Evolutionary conservation across 2,797 vertebrate genomes (phyloP).

Genomic region (Onychomys leucogaster): DNA sequence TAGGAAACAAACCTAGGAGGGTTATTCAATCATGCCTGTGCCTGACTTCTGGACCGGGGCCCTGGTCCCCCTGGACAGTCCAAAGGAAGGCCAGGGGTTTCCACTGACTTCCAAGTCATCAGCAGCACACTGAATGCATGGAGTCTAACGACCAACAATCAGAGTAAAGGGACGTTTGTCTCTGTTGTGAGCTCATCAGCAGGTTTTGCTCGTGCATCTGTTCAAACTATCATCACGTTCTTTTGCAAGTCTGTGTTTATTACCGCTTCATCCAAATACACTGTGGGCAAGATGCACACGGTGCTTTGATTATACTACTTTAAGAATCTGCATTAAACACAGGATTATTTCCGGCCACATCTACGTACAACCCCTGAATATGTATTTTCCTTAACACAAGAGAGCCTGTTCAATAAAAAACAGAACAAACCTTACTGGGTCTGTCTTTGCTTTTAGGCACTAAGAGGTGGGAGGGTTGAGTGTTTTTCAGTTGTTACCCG

Average conservation of each 20-base stretch:
- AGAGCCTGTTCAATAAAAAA: constrained; percentile 77
- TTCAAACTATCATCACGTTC: constrained; percentile 54
- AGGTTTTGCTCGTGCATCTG: constrained; percentile 36
- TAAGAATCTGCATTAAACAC: constrained; percentile 71
- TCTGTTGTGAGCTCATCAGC: not conserved
- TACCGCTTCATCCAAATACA: constrained; percentile 74
- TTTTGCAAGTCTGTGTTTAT: constrained; percentile 63
- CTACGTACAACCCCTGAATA: constrained; percentile 64
- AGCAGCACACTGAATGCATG: constrained; percentile 12
- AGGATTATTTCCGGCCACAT: constrained; percentile 64
- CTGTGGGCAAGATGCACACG: constrained; percentile 33
- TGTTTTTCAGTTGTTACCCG: not conserved
- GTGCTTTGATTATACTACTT: constrained; percentile 58
- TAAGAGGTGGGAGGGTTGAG: constrained; percentile 58
- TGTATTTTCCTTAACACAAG: constrained; percentile 67
- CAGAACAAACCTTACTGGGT: constrained; percentile 37
- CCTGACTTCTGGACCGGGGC: not conserved
- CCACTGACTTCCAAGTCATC: not conserved
- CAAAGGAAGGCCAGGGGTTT: not conserved
- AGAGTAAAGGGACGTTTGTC: constrained; percentile 30
- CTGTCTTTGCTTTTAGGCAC: constrained; percentile 79
- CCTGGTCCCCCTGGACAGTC: not conserved
- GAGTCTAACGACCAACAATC: constrained; percentile 35
- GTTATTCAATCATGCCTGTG: not conserved
- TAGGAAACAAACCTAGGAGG: constrained; percentile 40